Percentiles rank a stretch among this genome's conserved stretches.
These are phyloP conservation scores for Microplitis demolitor DNA, from an alignment of 1,140 invertebrate genomes.

Conservation along the genomic window DNA sequence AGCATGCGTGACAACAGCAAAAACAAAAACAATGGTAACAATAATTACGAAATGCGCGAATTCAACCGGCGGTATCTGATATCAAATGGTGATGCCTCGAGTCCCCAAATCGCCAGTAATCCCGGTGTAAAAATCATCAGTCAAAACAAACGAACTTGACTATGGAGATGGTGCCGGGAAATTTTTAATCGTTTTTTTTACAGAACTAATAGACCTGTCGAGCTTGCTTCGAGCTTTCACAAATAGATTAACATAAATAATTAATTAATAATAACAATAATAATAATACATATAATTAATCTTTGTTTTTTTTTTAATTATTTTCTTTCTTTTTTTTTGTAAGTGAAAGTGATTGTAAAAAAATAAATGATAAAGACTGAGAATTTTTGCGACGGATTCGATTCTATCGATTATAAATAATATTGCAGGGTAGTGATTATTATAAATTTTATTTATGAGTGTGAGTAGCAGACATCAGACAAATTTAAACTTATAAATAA, in stretches of 20 bases:
- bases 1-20: constrained; percentile 65
- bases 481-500: too few relatives aligned
- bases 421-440: too few relatives aligned
- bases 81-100: constrained; percentile 44
- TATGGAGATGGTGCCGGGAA: constrained; percentile 57
- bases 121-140: constrained; percentile 40
- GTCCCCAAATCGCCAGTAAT: constrained; percentile 32
- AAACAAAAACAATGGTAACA: constrained; percentile 72
- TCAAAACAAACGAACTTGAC: constrained; percentile 58
- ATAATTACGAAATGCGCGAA: constrained; percentile 77
- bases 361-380: too few relatives aligned
- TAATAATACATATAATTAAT: background rate
- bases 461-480: too few relatives aligned
- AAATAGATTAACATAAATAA: constrained; percentile 30
- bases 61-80: constrained; percentile 58
- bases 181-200: constrained; percentile 52
- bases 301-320: too few relatives aligned
- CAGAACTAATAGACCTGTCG: constrained; percentile 51
- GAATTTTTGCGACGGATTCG: too few relatives aligned
- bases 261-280: background rate
- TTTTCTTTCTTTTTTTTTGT: too few relatives aligned
- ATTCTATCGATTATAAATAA: too few relatives aligned
- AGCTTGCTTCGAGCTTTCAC: constrained; percentile 44
- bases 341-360: too few relatives aligned
- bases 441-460: too few relatives aligned